phyloP scores from a whole-genome alignment of 1,140 invertebrate genomes.

The Artemia franciscana region DNA sequence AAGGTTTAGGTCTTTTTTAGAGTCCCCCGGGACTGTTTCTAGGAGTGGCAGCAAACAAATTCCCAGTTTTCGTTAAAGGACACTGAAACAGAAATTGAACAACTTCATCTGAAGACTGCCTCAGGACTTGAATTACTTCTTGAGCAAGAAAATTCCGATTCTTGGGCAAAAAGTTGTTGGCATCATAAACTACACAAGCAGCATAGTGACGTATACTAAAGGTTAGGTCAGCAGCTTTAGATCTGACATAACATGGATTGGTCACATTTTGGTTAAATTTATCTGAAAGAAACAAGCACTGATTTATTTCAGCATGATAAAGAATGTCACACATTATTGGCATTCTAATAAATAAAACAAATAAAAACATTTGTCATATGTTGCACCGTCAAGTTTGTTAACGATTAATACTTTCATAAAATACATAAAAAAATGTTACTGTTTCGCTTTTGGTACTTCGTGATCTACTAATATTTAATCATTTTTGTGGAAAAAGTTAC shows the following conservation, averaged over 20 bases:
- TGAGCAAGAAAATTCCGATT: conserved; percentile 57
- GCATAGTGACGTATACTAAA: conserved; percentile 52
- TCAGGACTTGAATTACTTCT: conserved; percentile 49
- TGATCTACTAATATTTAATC: too few species aligned
- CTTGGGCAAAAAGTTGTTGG: conserved; percentile 51
- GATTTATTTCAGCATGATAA: too few species aligned
- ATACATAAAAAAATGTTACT: too few species aligned
- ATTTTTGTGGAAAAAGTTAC: too few species aligned
- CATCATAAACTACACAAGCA: conserved; percentile 49
- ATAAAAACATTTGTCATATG: too few species aligned
- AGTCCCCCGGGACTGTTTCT: conserved; percentile 8
- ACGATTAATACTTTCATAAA: too few species aligned
- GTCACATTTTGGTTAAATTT: conserved; percentile 60
- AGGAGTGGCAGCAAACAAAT: conserved; percentile 33
- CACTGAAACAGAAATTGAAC: conserved; percentile 53
- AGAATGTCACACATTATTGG: too few species aligned
- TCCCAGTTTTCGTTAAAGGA: conserved; percentile 54
- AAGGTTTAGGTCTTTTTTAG: too few species aligned
- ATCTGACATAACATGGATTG: conserved; percentile 44
- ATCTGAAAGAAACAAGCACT: conserved; percentile 31
- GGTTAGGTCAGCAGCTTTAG: conserved; percentile 44
- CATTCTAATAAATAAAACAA: too few species aligned
- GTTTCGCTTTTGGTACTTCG: too few species aligned
- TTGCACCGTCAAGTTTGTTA: too few species aligned
- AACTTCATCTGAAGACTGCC: conserved; percentile 41